phyloP scores from a whole-genome alignment of 1,140 invertebrate species.

The Gyrodactylus salaris region DNA sequence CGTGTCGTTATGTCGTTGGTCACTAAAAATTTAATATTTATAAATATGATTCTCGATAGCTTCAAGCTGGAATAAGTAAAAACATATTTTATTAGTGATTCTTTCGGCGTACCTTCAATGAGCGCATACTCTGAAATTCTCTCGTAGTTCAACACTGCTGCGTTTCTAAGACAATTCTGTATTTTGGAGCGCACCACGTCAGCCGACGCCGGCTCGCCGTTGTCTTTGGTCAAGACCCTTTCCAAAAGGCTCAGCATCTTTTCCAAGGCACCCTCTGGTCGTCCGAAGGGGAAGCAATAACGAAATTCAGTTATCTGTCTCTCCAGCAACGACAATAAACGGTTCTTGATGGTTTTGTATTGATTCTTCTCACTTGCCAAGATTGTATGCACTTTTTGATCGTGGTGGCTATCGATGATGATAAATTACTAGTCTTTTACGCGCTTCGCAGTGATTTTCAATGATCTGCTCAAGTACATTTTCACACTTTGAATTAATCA shows the following conservation, averaged over 20 bases:
- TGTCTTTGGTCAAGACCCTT: conserved; percentile 85
- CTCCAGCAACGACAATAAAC: conserved; percentile 56
- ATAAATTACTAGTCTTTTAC: too few relatives aligned
- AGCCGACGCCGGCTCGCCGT: conserved; percentile 68
- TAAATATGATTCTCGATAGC: too few relatives aligned
- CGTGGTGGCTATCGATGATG: neutral
- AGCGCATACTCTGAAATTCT: conserved; percentile 80
- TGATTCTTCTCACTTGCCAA: conserved; percentile 84
- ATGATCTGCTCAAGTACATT: too few relatives aligned
- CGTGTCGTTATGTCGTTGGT: too few relatives aligned
- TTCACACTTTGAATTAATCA: too few relatives aligned
- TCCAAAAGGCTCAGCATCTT: conserved; percentile 72
- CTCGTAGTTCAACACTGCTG: conserved; percentile 82
- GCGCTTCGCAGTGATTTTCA: too few relatives aligned
- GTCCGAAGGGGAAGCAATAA: conserved; percentile 85
- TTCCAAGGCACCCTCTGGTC: conserved; percentile 81
- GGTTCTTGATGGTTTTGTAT: conserved; percentile 80
- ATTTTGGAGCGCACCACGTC: conserved; percentile 81
- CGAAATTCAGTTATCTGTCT: conserved; percentile 90
- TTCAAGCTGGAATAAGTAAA: too few relatives aligned
- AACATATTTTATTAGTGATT: neutral
- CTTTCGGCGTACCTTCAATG: conserved; percentile 55
- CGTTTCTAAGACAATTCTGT: conserved; percentile 76
- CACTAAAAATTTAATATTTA: too few relatives aligned
- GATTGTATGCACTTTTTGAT: conserved; percentile 48